These are phyloP conservation scores for Amphipoea lucens DNA, from an alignment of 2,888 invertebrate species.

Conservation along the genomic window DNA sequence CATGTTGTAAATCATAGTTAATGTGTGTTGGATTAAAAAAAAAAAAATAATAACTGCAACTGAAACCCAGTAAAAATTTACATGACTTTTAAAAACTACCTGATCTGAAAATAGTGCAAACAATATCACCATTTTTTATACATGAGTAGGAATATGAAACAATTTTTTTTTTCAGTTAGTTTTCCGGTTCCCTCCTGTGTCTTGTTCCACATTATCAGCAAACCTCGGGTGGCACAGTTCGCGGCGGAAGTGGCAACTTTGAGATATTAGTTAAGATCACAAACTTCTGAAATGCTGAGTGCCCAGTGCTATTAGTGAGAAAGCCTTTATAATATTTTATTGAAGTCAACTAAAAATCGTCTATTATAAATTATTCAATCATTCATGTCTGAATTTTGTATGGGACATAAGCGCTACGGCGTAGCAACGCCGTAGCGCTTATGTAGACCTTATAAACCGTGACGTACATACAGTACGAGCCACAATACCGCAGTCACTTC, in stretches of 20 bases:
- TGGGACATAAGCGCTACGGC: no score
- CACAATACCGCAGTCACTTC: not conserved
- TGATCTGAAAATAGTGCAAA: not conserved
- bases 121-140: not conserved
- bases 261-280: conserved; percentile 40
- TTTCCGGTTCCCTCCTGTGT: not conserved
- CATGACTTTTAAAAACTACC: not conserved
- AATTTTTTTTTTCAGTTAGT: not conserved
- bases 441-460: not conserved
- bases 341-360: not conserved
- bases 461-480: not conserved
- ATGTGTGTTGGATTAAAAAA: not conserved
- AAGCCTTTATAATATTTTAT: not conserved
- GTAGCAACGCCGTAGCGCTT: conserved; percentile 24
- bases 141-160: not conserved
- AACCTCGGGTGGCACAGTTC: conserved; percentile 24
- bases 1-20: not conserved
- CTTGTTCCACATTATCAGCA: conserved; percentile 20
- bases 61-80: not conserved
- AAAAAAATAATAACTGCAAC: not conserved
- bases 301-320: not conserved
- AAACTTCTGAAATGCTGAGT: conserved; percentile 12
- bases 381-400: not conserved
- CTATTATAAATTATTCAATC: not conserved
- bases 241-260: conserved; percentile 39